Base-by-base conservation (phyloP, 23 tunicate species). In the Botrylloides violaceus region DNA sequence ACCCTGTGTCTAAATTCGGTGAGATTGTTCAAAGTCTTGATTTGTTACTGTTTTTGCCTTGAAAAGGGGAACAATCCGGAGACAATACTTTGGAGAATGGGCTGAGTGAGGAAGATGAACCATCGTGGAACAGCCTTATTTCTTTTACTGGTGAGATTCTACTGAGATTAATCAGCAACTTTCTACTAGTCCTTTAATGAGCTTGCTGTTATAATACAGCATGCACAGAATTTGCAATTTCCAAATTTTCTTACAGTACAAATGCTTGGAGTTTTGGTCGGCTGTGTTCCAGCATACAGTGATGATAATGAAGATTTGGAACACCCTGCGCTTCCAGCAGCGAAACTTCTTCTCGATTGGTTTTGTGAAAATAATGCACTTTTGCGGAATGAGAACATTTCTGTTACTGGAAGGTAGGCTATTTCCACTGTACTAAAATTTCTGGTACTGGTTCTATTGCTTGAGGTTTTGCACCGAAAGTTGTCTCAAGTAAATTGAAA, bases 291-390 rank as follows among this genome's bases (percentile, higher is more conserved):
- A 4, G 87, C 74, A 2, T 87, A 83, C 59, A 79, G 88, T 31
- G 97, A 90, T 60, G 97, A 90, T 35, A 37, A 68, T 3, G 39
- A 75, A 23, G 97, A 90, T 53, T 64, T 90, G 64, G 92, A 90
- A 79, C 97, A 90, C 66, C 90, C 79, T 2, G 85, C 81, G 12
- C 39, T 90, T 22, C 97, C 97, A 2, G 77, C 97, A 15, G 75
- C 81, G 29, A 90, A 90, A 62, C 65, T 90, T 32, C 61, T 76
- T 3, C 78, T 90, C 15, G 97, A 90, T 70, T 90, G 90, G 90
- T 60, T 90, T n/a, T 59, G 72, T 1, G 63, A 81, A 24, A 83
- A 90, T 38, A 25, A 64, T 36, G 50, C 90, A 61, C 74, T 79
- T 18, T 76, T 90, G 12, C 73, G 68, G 34, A 71, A 70, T n/a